A percentile compares a stretch with the other conserved stretches of the same genome.
These are phyloP conservation scores for Eugnorisma glareosa DNA, from an alignment of 2,888 invertebrate genomes.

Conservation along the genomic window DNA sequence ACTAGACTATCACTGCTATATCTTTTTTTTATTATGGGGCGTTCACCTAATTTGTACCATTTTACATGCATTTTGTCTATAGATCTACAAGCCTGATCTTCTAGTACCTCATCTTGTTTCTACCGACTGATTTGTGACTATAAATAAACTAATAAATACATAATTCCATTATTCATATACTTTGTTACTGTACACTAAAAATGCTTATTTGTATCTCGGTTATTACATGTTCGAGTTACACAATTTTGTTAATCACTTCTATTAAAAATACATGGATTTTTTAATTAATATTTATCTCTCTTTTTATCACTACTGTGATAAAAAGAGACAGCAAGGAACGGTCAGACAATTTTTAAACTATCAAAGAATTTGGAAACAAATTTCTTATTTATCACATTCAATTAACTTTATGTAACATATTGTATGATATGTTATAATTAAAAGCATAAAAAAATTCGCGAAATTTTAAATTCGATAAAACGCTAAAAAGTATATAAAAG, in stretches of 20 bases:
- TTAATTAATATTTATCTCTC: conserved; percentile 11
- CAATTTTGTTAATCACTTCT: conserved; percentile 10
- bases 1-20: too few species aligned
- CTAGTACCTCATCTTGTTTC: conserved; percentile 1
- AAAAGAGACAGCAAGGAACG: conserved; percentile 31
- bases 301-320: conserved; percentile 39
- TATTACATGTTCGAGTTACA: conserved; percentile 12
- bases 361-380: conserved; percentile 49
- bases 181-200: conserved; percentile 40
- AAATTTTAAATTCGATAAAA: conserved; percentile 48
- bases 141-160: conserved; percentile 57
- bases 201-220: conserved; percentile 61
- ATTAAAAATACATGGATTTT: conserved; percentile 34
- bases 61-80: background rate
- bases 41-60: background rate
- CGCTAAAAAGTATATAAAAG: conserved; percentile 30
- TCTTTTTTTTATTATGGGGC: too few species aligned
- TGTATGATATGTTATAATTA: conserved; percentile 56
- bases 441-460: conserved; percentile 46
- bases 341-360: conserved; percentile 34
- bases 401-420: conserved; percentile 41
- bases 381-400: conserved; percentile 60
- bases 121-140: conserved; percentile 36
- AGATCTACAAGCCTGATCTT: background rate
- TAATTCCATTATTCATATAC: conserved; percentile 22